These are phyloP conservation scores for Diarsia dahlii DNA, from an alignment of 2,888 invertebrate genomes.

Conservation along the genomic window DNA sequence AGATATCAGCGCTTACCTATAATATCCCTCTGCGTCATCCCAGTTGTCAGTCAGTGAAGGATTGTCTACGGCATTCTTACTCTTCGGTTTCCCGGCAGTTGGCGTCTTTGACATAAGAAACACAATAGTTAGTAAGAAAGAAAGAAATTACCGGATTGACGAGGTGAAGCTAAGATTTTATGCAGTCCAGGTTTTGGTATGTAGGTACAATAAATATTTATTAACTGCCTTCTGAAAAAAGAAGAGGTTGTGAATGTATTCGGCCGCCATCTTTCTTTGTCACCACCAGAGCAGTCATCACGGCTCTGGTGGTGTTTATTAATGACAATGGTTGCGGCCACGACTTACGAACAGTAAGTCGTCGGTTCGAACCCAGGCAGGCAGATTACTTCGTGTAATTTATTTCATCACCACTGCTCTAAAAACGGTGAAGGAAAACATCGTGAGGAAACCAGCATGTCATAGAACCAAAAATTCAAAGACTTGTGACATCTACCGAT, in stretches of 20 bases:
- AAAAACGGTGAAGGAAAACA: too few species aligned
- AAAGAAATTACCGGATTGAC: too few species aligned
- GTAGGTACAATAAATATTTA: neutral
- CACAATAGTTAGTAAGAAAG: neutral
- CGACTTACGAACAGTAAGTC: too few species aligned
- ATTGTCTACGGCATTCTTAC: slow-evolving; percentile 79
- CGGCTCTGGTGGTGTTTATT: too few species aligned
- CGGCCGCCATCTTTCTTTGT: neutral
- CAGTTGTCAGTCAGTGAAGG: slow-evolving; percentile 99
- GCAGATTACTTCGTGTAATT: too few species aligned
- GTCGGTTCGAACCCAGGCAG: too few species aligned
- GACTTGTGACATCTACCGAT: too few species aligned
- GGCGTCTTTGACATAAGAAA: slow-evolving; percentile 74
- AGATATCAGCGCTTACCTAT: slow-evolving; percentile 89
- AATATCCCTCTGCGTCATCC: slow-evolving; percentile 99
- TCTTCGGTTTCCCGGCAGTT: slow-evolving; percentile 75
- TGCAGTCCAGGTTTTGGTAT: neutral
- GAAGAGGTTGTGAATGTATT: neutral
- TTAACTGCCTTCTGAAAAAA: neutral
- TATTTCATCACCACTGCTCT: too few species aligned
- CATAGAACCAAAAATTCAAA: too few species aligned
- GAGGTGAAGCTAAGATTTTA: neutral
- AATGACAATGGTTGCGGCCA: too few species aligned
- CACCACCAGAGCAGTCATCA: too few species aligned
- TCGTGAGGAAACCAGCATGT: too few species aligned